phyloP scores from a whole-genome alignment of 2,888 invertebrate genomes.

The Yponomeuta sedellus region DNA sequence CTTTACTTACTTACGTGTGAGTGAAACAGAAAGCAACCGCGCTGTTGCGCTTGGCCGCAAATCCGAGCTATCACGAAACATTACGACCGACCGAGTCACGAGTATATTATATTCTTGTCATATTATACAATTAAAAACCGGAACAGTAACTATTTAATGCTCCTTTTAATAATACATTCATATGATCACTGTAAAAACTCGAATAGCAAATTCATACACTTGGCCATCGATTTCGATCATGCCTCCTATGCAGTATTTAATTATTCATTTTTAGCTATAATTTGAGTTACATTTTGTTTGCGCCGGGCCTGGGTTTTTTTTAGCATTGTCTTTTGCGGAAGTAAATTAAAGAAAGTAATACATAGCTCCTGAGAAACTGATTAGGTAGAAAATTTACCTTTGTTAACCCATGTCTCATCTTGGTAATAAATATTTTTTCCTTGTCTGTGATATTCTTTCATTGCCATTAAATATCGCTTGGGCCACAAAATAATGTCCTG shows the following conservation, averaged over 20 bases:
- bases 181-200: slow-evolving; percentile 12
- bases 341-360: no score
- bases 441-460: no score
- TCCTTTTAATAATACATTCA: slow-evolving; percentile 8
- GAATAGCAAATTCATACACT: slow-evolving; percentile 17
- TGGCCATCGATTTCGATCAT: slow-evolving; percentile 18
- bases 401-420: no score
- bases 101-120: not conserved
- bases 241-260: slow-evolving; percentile 16
- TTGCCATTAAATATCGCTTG: no score
- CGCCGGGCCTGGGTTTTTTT: slow-evolving; percentile 19
- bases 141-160: not conserved
- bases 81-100: no score
- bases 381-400: no score
- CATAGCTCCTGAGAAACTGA: no score
- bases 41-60: not conserved
- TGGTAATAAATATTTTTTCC: no score
- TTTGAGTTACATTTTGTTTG: slow-evolving; percentile 17
- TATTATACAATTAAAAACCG: not conserved
- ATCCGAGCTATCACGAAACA: not conserved
- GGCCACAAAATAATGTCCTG: no score
- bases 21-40: not conserved
- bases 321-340: slow-evolving; percentile 7
- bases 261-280: slow-evolving; percentile 17
- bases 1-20: not conserved